Evolutionary conservation across 2,113 vertebrate species (phyloP).

Genomic region (Strix aluco): DNA sequence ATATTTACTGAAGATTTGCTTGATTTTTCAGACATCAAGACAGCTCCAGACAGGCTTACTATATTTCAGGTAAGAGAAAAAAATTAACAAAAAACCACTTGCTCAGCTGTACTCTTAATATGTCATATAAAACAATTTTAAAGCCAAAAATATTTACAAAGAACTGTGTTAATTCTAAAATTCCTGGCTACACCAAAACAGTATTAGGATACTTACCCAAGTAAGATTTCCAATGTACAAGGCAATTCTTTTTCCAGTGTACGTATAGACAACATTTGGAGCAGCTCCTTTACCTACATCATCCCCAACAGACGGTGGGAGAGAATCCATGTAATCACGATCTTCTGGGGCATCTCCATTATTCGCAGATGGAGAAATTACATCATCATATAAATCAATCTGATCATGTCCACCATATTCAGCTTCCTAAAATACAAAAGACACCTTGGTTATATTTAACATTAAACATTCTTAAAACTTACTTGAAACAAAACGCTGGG

Average conservation of each 20-base stretch:
- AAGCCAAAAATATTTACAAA: background rate
- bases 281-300: slow-evolving; percentile 92
- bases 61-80: background rate
- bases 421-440: slow-evolving; percentile 83
- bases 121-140: background rate
- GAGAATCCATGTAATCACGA: slow-evolving; percentile 93
- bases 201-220: slow-evolving; percentile 82
- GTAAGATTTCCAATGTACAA: slow-evolving; percentile 97
- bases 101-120: background rate
- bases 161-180: background rate
- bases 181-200: background rate
- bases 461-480: background rate
- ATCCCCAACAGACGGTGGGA: slow-evolving; percentile 87
- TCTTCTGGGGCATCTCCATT: slow-evolving; percentile 98
- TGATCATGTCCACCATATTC: slow-evolving; percentile 97
- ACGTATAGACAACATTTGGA: slow-evolving; percentile 93
- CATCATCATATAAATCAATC: slow-evolving; percentile 97
- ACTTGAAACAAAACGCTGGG: background rate
- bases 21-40: background rate
- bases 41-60: background rate
- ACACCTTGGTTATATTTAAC: slow-evolving; percentile 31
- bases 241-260: slow-evolving; percentile 96
- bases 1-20: background rate
- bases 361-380: slow-evolving; percentile 97
- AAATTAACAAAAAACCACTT: background rate